Evolutionary conservation across 2,797 vertebrate species (phyloP), one percentile per base, ranked within the genome.

Genomic region (Harpagifer antarcticus): DNA sequence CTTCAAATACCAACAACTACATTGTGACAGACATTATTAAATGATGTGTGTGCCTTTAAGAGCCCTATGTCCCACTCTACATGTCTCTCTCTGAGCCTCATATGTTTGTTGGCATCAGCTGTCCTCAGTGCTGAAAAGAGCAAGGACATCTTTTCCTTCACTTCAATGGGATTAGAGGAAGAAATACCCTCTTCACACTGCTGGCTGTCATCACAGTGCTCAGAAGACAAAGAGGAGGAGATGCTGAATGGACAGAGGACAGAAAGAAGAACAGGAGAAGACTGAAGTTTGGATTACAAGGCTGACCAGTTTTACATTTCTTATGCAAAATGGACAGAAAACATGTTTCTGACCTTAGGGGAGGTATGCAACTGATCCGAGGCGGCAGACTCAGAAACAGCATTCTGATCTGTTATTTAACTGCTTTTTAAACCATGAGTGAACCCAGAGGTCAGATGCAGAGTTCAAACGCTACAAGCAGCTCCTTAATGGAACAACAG

Each of bases 21-120:
- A 86, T 40, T 79, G 63, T 68, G n/a, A 74, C 40, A 87, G 76
- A 81, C 40, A 86, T 74, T 71, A 53, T 56, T 68, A 72, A 84
- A 85, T 78, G 76, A 73, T 79, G 90, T 62, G 65, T 95, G 87
- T 91, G 80, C 86, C 94, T 95, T 95, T 95, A 95, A 95, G 93
- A 93, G 89, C 86, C 81, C 81, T 79, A 70, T 84, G 88, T 87
- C 76, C 75, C 84, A 82, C 81, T 81, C 78, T 82, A 79, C 89
- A 89, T 80, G 88, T 85, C 88, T 78, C 84, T 82, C 85, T 91
- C 79, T 73, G 83, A 90, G 89, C 84, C 88, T 92, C 89, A 84
- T 91, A 79, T 89, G 89, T 89, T 88, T 78, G 82, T 88, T 89
- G 89, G 91, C 89, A 92, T 91, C 91, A 91, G 90, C 86, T 93